Evolutionary conservation across 2,888 invertebrate genomes (phyloP).

Genomic region (Crossocerus cetratus): DNA sequence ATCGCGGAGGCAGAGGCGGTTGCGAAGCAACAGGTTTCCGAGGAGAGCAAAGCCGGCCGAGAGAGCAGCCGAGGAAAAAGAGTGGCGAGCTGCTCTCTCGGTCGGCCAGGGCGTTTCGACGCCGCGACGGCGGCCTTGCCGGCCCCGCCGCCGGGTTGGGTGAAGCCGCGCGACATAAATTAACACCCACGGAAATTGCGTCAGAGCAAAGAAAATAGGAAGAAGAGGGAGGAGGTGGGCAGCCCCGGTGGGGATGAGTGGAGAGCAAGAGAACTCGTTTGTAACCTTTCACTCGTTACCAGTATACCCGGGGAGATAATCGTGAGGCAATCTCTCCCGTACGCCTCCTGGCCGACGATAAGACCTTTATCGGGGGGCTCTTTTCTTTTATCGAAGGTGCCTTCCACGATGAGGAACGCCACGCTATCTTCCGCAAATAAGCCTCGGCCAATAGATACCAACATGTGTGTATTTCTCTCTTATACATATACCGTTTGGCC

Average conservation of each 20-base stretch:
- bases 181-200: constrained; percentile 60
- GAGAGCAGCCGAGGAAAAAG: background rate
- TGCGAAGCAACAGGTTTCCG: too few relatives aligned
- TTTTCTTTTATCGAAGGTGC: constrained; percentile 31
- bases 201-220: constrained; percentile 29
- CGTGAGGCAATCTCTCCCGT: constrained; percentile 48
- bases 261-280: constrained; percentile 50
- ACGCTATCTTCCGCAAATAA: constrained; percentile 38
- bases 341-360: constrained; percentile 54
- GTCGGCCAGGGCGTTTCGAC: background rate
- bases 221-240: background rate
- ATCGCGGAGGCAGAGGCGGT: too few relatives aligned
- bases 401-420: constrained; percentile 36
- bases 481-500: too few relatives aligned
- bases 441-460: background rate
- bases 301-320: constrained; percentile 34
- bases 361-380: constrained; percentile 35
- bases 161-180: constrained; percentile 54
- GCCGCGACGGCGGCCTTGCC: constrained; percentile 13
- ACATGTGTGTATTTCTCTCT: too few relatives aligned
- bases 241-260: background rate
- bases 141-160: background rate
- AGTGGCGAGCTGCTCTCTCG: too few relatives aligned
- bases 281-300: constrained; percentile 61
- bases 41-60: too few relatives aligned